Evolutionary conservation across 2,888 invertebrate species (phyloP), one percentile per base, ranked within the genome.

Genomic region (Onthophagus sagittarius): DNA sequence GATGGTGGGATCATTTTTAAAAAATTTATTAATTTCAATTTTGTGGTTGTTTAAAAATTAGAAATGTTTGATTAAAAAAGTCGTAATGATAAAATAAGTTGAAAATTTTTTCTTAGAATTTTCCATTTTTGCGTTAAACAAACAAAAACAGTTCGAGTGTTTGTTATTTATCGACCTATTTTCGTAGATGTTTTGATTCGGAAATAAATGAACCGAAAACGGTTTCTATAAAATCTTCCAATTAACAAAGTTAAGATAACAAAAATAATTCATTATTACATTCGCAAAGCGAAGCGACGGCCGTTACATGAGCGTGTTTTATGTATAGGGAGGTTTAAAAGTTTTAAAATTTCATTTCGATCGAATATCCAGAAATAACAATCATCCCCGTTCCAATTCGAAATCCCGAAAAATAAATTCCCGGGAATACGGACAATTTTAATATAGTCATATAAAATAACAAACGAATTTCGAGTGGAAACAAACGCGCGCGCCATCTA

Each of bases 371-470:
- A 23, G 23, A 23, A 23, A 23, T 53, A 9, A 31, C 23, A 67
- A 67, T 23, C 23, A 15, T 67, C 67, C 67, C 67, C 6, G 14
- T 64, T 23, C 23, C 67, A 67, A 31, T 67, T 7, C 67, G n/a
- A 67, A 67, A 67, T 15, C 31, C n/a, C 15, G 9, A 31, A n/a
- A 67, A n/a, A 67, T 67, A 67, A 67, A 67, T 67, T 67, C 32
- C 31, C 39, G 23, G 23, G 23, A 23, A 23, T 53, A 53, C 39
- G 39, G 7, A 9, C 39, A 11, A 11, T 53, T 53, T 53, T 53
- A 53, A 53, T 53, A 53, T 11, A 53, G 39, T 23, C 23, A 23
- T 23, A 23, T 23, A 23, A 23, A 23, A 23, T 23, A 23, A 23
- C 23, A 23, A 53, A 11, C 39, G 39, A 53, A 53, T 53, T 53